These are phyloP conservation scores for Drosophila sp. DNA, from an alignment of 1,140 invertebrate genomes.

Conservation along the genomic window DNA sequence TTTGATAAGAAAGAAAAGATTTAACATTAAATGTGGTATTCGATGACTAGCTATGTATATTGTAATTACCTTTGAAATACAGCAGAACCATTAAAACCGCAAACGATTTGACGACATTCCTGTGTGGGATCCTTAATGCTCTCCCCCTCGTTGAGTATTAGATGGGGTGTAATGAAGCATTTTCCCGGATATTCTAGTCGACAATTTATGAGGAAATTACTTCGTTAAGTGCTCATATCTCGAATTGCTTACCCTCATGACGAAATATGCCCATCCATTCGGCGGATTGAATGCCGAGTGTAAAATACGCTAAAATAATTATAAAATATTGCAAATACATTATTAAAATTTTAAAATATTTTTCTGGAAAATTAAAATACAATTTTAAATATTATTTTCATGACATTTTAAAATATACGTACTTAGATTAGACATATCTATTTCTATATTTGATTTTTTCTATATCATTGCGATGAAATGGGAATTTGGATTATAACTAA, in stretches of 20 bases:
- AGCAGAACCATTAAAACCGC: conserved; percentile 40
- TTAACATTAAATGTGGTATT: too few relatives aligned
- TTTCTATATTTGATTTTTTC: too few relatives aligned
- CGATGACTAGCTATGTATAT: too few relatives aligned
- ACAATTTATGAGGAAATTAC: neutral
- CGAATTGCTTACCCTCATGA: conserved; percentile 44
- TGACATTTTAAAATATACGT: neutral
- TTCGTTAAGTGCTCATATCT: neutral
- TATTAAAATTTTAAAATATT: neutral
- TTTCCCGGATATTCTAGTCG: conserved; percentile 57
- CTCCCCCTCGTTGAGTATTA: conserved; percentile 52
- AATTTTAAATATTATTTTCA: neutral
- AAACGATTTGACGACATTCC: conserved; percentile 61
- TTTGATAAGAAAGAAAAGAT: neutral
- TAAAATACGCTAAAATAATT: neutral
- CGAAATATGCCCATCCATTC: conserved; percentile 34
- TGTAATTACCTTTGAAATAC: conserved; percentile 52
- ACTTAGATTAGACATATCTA: neutral
- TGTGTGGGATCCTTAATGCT: conserved; percentile 64
- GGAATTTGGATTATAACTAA: too few relatives aligned
- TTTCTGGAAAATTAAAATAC: neutral
- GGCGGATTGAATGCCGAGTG: conserved; percentile 17
- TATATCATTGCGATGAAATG: too few relatives aligned
- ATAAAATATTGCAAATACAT: neutral
- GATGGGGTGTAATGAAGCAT: conserved; percentile 39